Percentiles rank a stretch among this genome's conserved stretches.
Evolutionary conservation across 2,797 vertebrate genomes (phyloP).

Genomic region (Erithacus rubecula): DNA sequence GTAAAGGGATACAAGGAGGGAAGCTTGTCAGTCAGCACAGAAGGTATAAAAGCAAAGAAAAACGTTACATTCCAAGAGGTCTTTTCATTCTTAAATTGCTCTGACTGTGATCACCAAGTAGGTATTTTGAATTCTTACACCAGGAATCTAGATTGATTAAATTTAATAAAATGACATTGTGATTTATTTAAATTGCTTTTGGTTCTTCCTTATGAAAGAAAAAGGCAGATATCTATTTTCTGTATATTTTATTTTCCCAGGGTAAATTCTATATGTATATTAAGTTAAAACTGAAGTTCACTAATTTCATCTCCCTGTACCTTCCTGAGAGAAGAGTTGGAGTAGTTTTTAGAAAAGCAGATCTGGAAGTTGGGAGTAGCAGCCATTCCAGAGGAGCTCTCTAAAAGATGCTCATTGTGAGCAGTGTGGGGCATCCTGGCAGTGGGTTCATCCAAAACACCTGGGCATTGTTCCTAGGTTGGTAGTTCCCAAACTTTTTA

Average conservation of each 20-base stretch:
- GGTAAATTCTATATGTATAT: not conserved
- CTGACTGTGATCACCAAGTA: not conserved
- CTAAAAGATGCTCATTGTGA: rapidly evolving
- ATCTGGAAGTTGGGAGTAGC: not conserved
- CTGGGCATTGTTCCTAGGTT: not conserved
- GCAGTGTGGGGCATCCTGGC: not conserved
- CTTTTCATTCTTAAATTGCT: not conserved
- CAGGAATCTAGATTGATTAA: not conserved
- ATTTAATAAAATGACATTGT: not conserved
- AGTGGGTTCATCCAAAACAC: not conserved
- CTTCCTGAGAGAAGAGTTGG: not conserved
- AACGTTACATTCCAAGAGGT: not conserved
- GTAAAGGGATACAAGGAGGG: not conserved
- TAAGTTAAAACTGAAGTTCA: not conserved
- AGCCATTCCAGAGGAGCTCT: not conserved
- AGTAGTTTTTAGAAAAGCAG: not conserved
- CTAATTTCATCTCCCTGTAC: not conserved
- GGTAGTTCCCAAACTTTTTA: not conserved
- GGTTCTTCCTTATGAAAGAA: not conserved
- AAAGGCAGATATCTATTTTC: not conserved
- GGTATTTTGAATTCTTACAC: not conserved
- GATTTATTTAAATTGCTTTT: not conserved
- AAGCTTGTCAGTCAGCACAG: not conserved
- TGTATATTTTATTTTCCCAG: not conserved
- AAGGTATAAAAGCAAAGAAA: not conserved